Conservation (phyloP, 1,140 invertebrate genomes). For the Delia radicum region DNA sequence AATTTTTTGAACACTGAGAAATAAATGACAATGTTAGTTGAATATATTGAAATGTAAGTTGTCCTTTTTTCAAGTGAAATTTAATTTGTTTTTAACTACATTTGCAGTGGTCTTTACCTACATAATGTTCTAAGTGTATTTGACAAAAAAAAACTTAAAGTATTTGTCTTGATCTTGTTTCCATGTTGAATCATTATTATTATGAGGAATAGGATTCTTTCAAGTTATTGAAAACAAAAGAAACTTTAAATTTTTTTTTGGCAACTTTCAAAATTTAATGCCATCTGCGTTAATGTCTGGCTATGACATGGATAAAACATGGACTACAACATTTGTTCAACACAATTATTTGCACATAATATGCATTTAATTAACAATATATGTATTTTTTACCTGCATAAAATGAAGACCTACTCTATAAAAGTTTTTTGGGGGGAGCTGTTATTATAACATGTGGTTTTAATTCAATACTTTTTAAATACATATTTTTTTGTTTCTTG, state of each 20-base stretch:
- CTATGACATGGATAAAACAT: background rate
- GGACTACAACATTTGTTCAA: conserved; percentile 9
- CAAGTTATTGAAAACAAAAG: no score
- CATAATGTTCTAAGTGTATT: no score
- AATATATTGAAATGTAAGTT: no score
- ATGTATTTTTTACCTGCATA: background rate
- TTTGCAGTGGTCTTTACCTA: no score
- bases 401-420: background rate
- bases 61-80: no score
- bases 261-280: background rate
- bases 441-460: background rate
- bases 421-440: background rate
- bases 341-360: conserved; percentile 11
- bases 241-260: background rate
- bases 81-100: no score
- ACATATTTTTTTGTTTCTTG: background rate
- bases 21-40: no score
- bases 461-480: background rate
- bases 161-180: background rate
- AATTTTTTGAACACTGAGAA: no score
- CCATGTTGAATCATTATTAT: background rate
- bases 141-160: no score
- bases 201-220: background rate
- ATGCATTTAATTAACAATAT: conserved; percentile 22
- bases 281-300: conserved; percentile 1